Base-by-base conservation (phyloP, 2,888 invertebrate genomes). In the Panopea generosa region DNA sequence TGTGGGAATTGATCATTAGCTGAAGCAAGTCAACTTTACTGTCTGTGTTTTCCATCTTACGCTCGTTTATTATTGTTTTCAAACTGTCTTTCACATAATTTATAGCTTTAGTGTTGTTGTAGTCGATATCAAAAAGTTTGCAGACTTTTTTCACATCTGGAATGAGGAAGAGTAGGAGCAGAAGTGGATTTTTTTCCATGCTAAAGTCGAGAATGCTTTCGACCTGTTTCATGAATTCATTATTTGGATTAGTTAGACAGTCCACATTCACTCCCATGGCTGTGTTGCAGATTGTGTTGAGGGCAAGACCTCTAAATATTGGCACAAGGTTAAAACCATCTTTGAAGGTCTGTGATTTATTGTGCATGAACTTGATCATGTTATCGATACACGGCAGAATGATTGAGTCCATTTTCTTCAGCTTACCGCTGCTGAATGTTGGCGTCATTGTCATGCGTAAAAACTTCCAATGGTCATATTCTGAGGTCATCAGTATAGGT, bases 201-300 rank as follows among this genome's bases (percentile, higher is more conserved):
- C 59, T 74, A 33, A 70, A 78, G 29, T 49, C 50, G 22, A 78
- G 40, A 6, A 61, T 43, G 7, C 45, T 65, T 18, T 70, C 69
- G 2, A 82, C 74, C 38, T 81, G 69, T 24, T 71, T 77, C 4
- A 81, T 56, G 53, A 86, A 81, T 7, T 77, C 79, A 18, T 67
- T 73, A 4, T 78, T 60, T 9, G 68, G 60, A 22, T 84, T 63
- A 18, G 60, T 56, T 22, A 80, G 70, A 0, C 78, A 73, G 47
- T 83, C 66, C 0, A 83, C 67, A 33, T 83, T 77, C 1, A 86
- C 79, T 7, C 85, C 84, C 67, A 86, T 80, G 24, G 82, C 83
- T 16, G 85, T 77, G 26, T 74, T 76, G 24, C 81, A 77, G 16
- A 85, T 85, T 1, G 82, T 75, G 49, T 86, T 84, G 69, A 86